These are phyloP conservation scores for Muricea muricata DNA, from an alignment of 92 coral and sea anemone genomes.

Conservation along the genomic window DNA sequence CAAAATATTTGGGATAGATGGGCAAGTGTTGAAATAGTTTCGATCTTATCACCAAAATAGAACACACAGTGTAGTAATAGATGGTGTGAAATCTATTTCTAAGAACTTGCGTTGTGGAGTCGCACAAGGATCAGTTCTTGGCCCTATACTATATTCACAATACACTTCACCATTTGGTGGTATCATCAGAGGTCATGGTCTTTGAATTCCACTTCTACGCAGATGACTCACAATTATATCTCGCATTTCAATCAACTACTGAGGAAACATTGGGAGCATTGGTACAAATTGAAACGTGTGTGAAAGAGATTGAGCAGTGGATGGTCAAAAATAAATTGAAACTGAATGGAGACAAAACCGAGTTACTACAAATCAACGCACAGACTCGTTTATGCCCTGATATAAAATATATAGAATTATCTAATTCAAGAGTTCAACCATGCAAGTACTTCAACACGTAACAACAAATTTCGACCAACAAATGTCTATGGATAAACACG, in stretches of 20 bases:
- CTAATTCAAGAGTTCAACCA: neutral
- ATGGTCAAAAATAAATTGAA: neutral
- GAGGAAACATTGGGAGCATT: neutral
- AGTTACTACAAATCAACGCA: neutral
- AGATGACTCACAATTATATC: neutral
- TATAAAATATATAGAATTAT: too few species aligned
- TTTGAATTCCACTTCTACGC: neutral
- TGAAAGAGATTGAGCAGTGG: neutral
- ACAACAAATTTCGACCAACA: neutral
- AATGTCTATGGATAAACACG: neutral
- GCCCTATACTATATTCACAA: too few species aligned
- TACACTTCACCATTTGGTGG: neutral
- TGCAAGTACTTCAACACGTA: neutral
- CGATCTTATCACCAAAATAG: slow-evolving; percentile 22
- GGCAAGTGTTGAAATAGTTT: slow-evolving; percentile 29
- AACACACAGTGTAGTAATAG: slow-evolving; percentile 27
- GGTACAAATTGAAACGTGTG: neutral
- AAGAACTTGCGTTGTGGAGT: slow-evolving; percentile 31
- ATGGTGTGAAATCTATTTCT: slow-evolving; percentile 1
- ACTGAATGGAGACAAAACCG: neutral
- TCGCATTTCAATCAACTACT: neutral
- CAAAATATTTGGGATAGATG: slow-evolving; percentile 29
- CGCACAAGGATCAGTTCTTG: neutral
- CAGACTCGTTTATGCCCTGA: neutral
- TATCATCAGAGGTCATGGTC: neutral